Base-by-base conservation (phyloP, 2,113 vertebrate genomes). In the Cettia cetti region DNA sequence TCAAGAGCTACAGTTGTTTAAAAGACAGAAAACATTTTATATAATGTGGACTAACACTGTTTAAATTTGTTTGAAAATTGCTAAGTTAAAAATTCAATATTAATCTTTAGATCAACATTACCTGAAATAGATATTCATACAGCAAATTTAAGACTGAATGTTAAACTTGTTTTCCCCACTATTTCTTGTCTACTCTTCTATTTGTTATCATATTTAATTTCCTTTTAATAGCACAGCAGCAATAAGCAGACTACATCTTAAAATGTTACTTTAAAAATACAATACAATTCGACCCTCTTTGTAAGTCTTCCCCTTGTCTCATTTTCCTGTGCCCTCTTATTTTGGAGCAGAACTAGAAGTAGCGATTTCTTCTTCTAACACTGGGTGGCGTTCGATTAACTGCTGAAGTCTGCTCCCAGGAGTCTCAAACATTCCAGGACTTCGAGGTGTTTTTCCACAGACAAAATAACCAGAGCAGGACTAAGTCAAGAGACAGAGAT, bases 321-420 rank as follows among this genome's bases (percentile, higher is more conserved):
- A 10, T 54, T 87, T 91, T 40, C 37, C 15, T 35, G 21, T 4
- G 15, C 24, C 5, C 27, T 14, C 3, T 33, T 39, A 44, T 6
- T 91, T 84, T 16, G 33, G 52, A 71, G 21, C 2, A 12, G 20
- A 53, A 35, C 10, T 28, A 26, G 35, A 35, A 52, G 28, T 6
- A 16, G 66, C 26, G 37, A 79, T 95, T 87, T 95, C 54, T 72
- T 50, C 31, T 74, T 50, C 61, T 19, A 54, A 30, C 93, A 74
- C 78, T 54, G 81, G 93, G 75, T 95, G 89, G 84, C 49, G 66
- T 30, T 76, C 66, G 13, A 75, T 90, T n/a, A 57, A 91, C 61
- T 95, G 74, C 53, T 72, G 70, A 91, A 64, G 6, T 39, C 35
- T 1, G 6, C 30, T 69, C 56, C 57, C 40, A 15, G n/a, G 31